These are phyloP conservation scores for Astyanax mexicanus DNA, from an alignment of 2,797 vertebrate genomes.

Conservation along the genomic window DNA sequence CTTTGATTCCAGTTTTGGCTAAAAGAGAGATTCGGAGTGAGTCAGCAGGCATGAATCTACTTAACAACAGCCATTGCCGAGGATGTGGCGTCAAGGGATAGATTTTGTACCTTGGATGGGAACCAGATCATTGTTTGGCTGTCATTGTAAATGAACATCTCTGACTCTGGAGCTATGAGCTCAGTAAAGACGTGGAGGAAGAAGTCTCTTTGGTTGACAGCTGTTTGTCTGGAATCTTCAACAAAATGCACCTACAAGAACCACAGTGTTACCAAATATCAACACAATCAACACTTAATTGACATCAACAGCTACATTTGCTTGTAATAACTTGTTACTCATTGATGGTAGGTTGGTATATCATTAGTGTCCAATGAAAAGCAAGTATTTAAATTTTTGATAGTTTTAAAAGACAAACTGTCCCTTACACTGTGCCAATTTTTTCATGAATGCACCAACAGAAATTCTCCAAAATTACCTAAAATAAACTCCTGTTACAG, in stretches of 20 bases:
- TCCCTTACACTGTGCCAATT: no score
- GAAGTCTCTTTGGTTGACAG: slow-evolving; percentile 88
- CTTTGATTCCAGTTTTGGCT: slow-evolving; percentile 87
- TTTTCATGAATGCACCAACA: no score
- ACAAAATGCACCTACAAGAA: slow-evolving; percentile 71
- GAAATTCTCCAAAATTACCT: no score
- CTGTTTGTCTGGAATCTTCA: slow-evolving; percentile 68
- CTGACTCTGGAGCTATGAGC: slow-evolving; percentile 84
- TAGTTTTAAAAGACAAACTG: no score
- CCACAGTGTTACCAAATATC: no score
- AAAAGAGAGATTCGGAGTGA: slow-evolving; percentile 5
- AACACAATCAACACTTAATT: not conserved
- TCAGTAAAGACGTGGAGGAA: slow-evolving; percentile 90
- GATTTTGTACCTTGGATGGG: slow-evolving; percentile 83
- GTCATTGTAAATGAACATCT: slow-evolving; percentile 89
- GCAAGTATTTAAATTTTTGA: no score
- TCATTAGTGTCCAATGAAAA: no score
- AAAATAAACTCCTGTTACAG: no score
- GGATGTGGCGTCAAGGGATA: slow-evolving; percentile 28
- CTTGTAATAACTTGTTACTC: no score
- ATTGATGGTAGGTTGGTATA: no score
- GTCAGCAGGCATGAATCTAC: not conserved
- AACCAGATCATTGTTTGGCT: slow-evolving; percentile 90
- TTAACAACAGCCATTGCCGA: not conserved
- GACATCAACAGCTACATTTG: no score